Percentiles rank a stretch among this genome's conserved stretches.
These are phyloP conservation scores for Stylophora pistillata DNA, from an alignment of 64 coral and sea anemone genomes.

Conservation along the genomic window DNA sequence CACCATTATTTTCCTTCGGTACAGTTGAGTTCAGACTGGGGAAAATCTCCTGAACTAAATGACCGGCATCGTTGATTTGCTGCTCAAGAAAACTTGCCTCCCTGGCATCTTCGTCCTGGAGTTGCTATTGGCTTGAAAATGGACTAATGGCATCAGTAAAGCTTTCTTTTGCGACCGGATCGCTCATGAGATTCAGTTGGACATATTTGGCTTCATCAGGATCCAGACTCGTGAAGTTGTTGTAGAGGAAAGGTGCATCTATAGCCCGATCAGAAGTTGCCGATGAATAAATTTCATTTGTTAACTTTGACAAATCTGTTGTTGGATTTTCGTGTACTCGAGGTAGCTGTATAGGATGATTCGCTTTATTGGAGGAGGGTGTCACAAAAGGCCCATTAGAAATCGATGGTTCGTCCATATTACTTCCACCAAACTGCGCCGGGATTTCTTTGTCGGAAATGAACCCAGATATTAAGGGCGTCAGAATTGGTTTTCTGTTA, in stretches of 20 bases:
- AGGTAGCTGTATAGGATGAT: background rate
- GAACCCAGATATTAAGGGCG: no score
- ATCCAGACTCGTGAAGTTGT: background rate
- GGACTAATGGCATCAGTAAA: background rate
- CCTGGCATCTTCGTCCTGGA: conserved; percentile 1
- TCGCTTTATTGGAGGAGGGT: background rate
- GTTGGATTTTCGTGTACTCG: background rate
- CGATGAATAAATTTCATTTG: background rate
- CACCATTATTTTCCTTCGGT: background rate
- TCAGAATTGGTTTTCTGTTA: background rate
- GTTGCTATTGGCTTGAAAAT: background rate
- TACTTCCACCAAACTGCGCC: background rate
- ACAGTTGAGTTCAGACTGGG: background rate
- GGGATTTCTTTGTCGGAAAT: background rate
- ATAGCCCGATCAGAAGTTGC: background rate
- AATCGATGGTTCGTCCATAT: background rate
- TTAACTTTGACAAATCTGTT: background rate
- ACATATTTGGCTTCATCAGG: background rate
- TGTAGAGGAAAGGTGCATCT: background rate
- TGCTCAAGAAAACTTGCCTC: conserved; percentile 31
- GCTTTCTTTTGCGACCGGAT: background rate
- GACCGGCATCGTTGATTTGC: conserved; percentile 29
- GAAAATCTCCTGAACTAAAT: background rate
- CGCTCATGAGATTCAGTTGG: conserved; percentile 5
- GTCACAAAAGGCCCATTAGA: background rate